These are phyloP conservation scores for Rhynchomys soricoides DNA, from an alignment of 2,113 vertebrate genomes.

Conservation along the genomic window DNA sequence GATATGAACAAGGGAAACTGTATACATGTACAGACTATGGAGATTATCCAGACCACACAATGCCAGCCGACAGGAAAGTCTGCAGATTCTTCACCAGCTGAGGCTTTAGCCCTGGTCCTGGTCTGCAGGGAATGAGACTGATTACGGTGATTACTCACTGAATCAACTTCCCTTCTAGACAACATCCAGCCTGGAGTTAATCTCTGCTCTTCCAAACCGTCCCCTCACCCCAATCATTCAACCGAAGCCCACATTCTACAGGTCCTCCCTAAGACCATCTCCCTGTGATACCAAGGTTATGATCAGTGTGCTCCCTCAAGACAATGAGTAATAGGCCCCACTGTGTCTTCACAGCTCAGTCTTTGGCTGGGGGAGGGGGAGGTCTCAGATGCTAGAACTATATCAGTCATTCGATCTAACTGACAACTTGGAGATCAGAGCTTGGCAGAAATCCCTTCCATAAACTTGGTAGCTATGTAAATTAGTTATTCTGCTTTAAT, in stretches of 20 bases:
- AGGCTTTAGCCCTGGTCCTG: not conserved
- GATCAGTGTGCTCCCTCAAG: not conserved
- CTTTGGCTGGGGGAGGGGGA: not conserved
- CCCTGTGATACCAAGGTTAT: not conserved
- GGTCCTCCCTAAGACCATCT: not conserved
- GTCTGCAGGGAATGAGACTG: not conserved
- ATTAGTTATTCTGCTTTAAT: not conserved
- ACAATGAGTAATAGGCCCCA: not conserved
- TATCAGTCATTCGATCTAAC: not conserved
- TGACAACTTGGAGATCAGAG: not conserved
- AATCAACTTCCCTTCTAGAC: not conserved
- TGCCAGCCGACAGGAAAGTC: not conserved
- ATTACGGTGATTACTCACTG: not conserved
- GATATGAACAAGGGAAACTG: not conserved
- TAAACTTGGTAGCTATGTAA: not conserved
- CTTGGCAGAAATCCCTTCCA: not conserved
- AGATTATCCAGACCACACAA: not conserved
- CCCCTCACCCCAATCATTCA: not conserved
- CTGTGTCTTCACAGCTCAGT: not conserved
- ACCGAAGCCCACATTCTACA: not conserved
- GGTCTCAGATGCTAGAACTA: not conserved
- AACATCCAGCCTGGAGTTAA: not conserved
- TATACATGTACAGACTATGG: not conserved
- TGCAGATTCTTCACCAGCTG: not conserved
- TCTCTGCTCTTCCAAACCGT: not conserved